Base-by-base conservation (phyloP, 2,113 vertebrate genomes). In the Nicator chloris region DNA sequence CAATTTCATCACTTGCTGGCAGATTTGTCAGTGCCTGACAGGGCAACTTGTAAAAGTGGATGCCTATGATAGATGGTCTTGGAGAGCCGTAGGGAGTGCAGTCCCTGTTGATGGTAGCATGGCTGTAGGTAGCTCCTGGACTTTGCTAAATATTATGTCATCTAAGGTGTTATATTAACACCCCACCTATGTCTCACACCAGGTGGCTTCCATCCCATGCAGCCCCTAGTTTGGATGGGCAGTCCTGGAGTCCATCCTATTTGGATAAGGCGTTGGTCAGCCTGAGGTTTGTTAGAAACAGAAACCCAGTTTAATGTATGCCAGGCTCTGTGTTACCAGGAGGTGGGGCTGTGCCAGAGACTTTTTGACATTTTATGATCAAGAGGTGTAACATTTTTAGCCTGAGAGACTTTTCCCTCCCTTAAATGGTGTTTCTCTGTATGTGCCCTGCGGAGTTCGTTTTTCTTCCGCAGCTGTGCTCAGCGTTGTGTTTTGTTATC, bases 301-400 rank as follows among this genome's bases (percentile, higher is more conserved):
- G 54, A 69, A 83, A 79, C 31, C 10, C 21, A 26, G 35, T 60
- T 71, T 68, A 47, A 14, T 21, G 2, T 42, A 1, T 15, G 49
- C 61, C 68, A 59, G 3, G 7, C 44, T 80, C 42, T 63, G 45
- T 69, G 72, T 72, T 37, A 86, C 56, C 64, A 83, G 91, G 76
- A 94, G 88, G 51, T 90, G 60, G 60, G 88, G 51, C 68, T 83
- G 40, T 77, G 68, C 80, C 63, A 61, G 92, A 80, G 75, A 78
- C 71, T 90, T 92, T 54, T 66, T 76, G 63, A 70, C 54, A 33
- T 72, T 90, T 77, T 39, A 26, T 86, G 82, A 86, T 86, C 59
- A 65, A 93, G 90, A 90, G 39, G 63, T 80, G 59, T 86, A 85
- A 72, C 33, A 30, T 61, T 88, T 95, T 94, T 86, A 91, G 70